Base-by-base conservation (phyloP, 2,797 vertebrate genomes). In the Sparus aurata region DNA sequence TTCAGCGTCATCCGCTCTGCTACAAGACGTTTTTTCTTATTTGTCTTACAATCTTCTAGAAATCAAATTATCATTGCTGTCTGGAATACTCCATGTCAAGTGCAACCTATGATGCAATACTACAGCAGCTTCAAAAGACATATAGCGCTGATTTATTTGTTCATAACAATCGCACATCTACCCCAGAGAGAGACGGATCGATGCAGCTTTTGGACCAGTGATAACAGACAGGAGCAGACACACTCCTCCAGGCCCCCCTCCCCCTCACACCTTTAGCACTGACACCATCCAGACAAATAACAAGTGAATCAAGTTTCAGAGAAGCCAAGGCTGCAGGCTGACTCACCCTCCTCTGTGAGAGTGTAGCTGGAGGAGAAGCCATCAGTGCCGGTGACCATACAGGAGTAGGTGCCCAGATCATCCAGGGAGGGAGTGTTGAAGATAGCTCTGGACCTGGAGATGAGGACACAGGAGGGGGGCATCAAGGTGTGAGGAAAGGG, bases 351-450 rank as follows among this genome's bases (percentile, higher is more conserved):
- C 84, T 99, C 97, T 5, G 98, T 97, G 74, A 99, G 95, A 0
- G 96, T 94, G 92, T 98, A 96, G 94, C 98, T 99, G 80, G 98
- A 96, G 25, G 98, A 98, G 85, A 97, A 89, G 72, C 98, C 98
- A 12, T 98, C 97, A 22, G 97, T 97, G 86, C 98, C 96, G 47
- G 98, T 98, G 83, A 98, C 96, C 74, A 95, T 75, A 59, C 98
- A 99, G 55, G 97, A 99, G 89, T 98, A 99, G 91, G 93, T 94
- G 86, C 97, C 98, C 93, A 99, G 87, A 90, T 99, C 98, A 38
- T 99, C 97, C 86, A 95, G 90, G 69, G 97, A 97, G 0, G 96
- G 97, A 82, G 95, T 93, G 91, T 98, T 98, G 90, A 99, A 99
- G 89, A 95, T 92, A 59, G 96, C 92, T 95, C 97, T 98, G 74